Conservation (phyloP, 2,113 vertebrate genomes). For the Porphyrio hochstetteri region DNA sequence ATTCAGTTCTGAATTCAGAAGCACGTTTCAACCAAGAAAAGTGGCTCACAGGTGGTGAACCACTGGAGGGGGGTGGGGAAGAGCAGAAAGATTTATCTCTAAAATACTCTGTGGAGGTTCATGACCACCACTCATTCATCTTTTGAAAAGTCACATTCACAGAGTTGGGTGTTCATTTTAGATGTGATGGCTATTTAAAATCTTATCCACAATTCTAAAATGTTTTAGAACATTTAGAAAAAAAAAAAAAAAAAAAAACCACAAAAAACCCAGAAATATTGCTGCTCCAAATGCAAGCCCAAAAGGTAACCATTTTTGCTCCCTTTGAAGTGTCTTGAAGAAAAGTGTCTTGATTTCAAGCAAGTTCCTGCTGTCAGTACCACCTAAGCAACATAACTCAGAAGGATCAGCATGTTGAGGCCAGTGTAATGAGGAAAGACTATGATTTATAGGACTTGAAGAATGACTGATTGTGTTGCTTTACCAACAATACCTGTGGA, state of each 20-base stretch:
- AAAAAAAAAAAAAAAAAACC: background rate
- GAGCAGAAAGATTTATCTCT: background rate
- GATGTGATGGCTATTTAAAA: background rate
- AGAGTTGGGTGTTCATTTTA: background rate
- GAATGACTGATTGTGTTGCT: background rate
- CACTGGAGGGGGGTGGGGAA: background rate
- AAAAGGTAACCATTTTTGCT: background rate
- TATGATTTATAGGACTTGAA: background rate
- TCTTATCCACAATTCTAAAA: background rate
- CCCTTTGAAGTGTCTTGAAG: background rate
- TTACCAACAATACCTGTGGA: background rate
- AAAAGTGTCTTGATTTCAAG: background rate
- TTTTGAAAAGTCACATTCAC: background rate
- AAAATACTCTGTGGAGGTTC: background rate
- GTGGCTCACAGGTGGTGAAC: background rate
- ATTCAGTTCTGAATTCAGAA: background rate
- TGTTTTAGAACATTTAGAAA: background rate
- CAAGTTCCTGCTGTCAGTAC: background rate
- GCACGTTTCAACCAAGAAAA: background rate
- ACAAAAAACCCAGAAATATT: background rate
- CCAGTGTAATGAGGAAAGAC: background rate
- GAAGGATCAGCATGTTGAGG: background rate
- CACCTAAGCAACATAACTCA: slow-evolving; percentile 21
- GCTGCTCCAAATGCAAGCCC: background rate
- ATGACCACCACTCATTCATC: background rate